Conservation (phyloP, 1,140 invertebrate species). For the Lordiphosa collinella region DNA sequence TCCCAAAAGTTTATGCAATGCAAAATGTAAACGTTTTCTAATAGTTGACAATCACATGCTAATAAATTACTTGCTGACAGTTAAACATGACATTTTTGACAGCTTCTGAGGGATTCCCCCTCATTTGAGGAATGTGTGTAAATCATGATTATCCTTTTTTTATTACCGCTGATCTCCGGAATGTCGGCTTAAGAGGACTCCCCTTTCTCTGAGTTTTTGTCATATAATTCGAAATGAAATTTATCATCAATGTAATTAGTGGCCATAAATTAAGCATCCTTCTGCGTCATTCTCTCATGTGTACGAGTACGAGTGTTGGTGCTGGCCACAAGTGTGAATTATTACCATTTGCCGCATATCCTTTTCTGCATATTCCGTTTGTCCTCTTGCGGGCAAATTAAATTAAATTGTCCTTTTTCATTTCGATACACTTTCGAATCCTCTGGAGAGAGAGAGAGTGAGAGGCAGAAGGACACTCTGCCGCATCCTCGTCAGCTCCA, state of each 20-base stretch:
- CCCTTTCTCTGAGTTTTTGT: background rate
- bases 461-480: constrained; percentile 4
- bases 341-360: constrained; percentile 49
- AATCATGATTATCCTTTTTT: constrained; percentile 61
- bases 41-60: constrained; percentile 34
- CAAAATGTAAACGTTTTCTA: constrained; percentile 25
- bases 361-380: constrained; percentile 35
- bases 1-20: background rate
- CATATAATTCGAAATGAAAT: constrained; percentile 74
- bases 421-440: constrained; percentile 71
- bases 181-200: constrained; percentile 25
- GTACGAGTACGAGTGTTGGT: constrained; percentile 1
- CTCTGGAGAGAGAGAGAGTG: constrained; percentile 34
- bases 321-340: constrained; percentile 71
- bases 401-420: constrained; percentile 77
- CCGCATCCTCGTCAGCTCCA: constrained; percentile 58
- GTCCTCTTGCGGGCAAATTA: constrained; percentile 61
- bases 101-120: background rate
- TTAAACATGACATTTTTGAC: constrained; percentile 42
- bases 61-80: constrained; percentile 46
- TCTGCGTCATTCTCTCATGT: background rate
- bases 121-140: constrained; percentile 30
- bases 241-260: constrained; percentile 70
- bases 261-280: constrained; percentile 61
- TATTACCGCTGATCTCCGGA: constrained; percentile 38